These are phyloP conservation scores for Microplitis mediator DNA, from an alignment of 1,140 invertebrate species.

Conservation along the genomic window DNA sequence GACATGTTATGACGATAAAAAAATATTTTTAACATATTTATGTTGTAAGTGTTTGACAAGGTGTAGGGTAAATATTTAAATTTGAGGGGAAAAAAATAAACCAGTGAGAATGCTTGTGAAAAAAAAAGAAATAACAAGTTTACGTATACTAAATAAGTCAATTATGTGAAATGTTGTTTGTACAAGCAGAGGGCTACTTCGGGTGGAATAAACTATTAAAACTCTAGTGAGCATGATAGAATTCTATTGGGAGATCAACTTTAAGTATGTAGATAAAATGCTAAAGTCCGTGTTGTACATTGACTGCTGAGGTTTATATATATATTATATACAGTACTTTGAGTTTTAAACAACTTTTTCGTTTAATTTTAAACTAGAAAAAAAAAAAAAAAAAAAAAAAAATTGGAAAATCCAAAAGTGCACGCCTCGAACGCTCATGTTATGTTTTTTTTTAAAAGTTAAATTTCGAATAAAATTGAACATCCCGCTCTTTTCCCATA, in stretches of 20 bases:
- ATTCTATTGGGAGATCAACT: constrained; percentile 23
- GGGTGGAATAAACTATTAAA: constrained; percentile 21
- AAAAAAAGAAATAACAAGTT: constrained; percentile 8
- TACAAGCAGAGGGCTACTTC: not conserved
- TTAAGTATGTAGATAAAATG: constrained; percentile 28
- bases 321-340: not conserved
- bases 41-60: not conserved
- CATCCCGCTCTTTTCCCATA: no score
- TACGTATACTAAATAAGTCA: constrained; percentile 22
- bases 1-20: not conserved
- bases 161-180: constrained; percentile 18
- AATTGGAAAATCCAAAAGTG: no score
- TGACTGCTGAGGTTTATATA: not conserved
- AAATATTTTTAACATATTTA: not conserved
- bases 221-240: constrained; percentile 9
- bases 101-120: not conserved
- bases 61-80: not conserved
- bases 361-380: not conserved
- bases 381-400: no score
- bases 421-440: no score
- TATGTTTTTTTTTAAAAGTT: no score
- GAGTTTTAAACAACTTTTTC: not conserved
- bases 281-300: not conserved
- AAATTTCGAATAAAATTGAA: no score
- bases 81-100: not conserved